A percentile compares a stretch with the other conserved stretches of the same genome.
Evolutionary conservation across 1,140 invertebrate species (phyloP).

Genomic region (Episyrphus balteatus): DNA sequence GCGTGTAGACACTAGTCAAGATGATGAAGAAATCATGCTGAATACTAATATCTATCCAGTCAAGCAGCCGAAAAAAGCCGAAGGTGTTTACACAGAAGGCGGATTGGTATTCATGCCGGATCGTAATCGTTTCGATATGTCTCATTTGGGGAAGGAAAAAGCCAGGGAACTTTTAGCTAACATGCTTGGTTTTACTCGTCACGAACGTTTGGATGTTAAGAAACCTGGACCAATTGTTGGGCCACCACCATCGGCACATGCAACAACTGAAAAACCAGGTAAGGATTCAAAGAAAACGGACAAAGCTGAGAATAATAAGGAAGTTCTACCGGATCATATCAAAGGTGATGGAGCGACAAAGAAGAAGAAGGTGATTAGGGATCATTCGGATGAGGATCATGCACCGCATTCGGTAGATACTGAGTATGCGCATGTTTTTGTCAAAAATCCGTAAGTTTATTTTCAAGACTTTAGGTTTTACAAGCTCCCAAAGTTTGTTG

Average conservation of each 20-base stretch:
- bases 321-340: conserved; percentile 31
- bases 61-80: conserved; percentile 7
- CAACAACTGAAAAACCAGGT: conserved; percentile 12
- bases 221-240: conserved; percentile 77
- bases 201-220: conserved; percentile 85
- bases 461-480: neutral
- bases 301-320: conserved; percentile 14
- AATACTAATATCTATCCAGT: conserved; percentile 24
- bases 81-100: conserved; percentile 49
- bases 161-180: conserved; percentile 19
- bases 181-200: conserved; percentile 63
- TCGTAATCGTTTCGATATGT: conserved; percentile 15
- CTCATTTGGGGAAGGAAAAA: conserved; percentile 36
- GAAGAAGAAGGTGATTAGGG: conserved; percentile 28
- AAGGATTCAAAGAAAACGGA: conserved; percentile 3
- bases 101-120: conserved; percentile 44
- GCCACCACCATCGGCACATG: conserved; percentile 41
- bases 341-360: conserved; percentile 27
- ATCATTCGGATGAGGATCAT: conserved; percentile 35
- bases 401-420: conserved; percentile 36
- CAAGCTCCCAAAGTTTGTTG: neutral
- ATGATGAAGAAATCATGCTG: conserved; percentile 33
- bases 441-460: conserved; percentile 32
- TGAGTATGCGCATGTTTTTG: conserved; percentile 36
- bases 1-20: conserved; percentile 17